A percentile compares a stretch with the other conserved stretches of the same genome.
Evolutionary conservation across 2,113 vertebrate genomes (phyloP).

Genomic region (Labrus mixtus): DNA sequence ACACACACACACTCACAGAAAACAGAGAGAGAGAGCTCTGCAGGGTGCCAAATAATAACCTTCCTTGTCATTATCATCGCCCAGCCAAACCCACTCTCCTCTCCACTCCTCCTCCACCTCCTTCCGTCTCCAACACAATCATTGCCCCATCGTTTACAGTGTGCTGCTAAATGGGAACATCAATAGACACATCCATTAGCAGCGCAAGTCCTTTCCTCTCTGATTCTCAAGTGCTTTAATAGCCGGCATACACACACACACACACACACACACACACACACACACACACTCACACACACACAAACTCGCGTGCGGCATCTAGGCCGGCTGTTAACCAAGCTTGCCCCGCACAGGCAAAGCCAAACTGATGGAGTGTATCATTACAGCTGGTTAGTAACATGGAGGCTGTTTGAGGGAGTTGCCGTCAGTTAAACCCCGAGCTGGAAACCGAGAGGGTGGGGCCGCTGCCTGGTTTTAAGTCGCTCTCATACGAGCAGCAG

Average conservation of each 20-base stretch:
- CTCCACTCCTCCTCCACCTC: slow-evolving; percentile 61
- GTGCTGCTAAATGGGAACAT: slow-evolving; percentile 75
- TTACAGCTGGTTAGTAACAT: slow-evolving; percentile 64
- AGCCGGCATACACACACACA: slow-evolving; percentile 29
- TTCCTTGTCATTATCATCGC: slow-evolving; percentile 74
- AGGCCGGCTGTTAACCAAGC: slow-evolving; percentile 60
- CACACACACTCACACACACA: slow-evolving; percentile 18
- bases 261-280: slow-evolving; percentile 11
- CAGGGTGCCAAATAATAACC: slow-evolving; percentile 74
- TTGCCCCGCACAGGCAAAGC: slow-evolving; percentile 39
- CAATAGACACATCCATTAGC: slow-evolving; percentile 79
- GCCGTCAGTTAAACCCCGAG: slow-evolving; percentile 51
- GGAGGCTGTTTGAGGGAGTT: slow-evolving; percentile 29
- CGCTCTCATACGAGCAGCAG: neutral
- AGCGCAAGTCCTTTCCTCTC: slow-evolving; percentile 61
- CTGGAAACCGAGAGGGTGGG: slow-evolving; percentile 22
- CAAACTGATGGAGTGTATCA: slow-evolving; percentile 66
- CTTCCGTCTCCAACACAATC: slow-evolving; percentile 71
- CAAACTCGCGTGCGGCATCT: slow-evolving; percentile 15
- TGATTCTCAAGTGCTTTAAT: slow-evolving; percentile 76
- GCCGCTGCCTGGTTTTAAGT: slow-evolving; percentile 17
- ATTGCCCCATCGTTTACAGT: slow-evolving; percentile 76
- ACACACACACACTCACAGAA: slow-evolving; percentile 23
- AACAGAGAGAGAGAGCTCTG: slow-evolving; percentile 46
- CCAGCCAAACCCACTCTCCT: slow-evolving; percentile 58